These are phyloP conservation scores for Agrypnia vestita DNA, from an alignment of 1,140 invertebrate genomes.

Conservation along the genomic window DNA sequence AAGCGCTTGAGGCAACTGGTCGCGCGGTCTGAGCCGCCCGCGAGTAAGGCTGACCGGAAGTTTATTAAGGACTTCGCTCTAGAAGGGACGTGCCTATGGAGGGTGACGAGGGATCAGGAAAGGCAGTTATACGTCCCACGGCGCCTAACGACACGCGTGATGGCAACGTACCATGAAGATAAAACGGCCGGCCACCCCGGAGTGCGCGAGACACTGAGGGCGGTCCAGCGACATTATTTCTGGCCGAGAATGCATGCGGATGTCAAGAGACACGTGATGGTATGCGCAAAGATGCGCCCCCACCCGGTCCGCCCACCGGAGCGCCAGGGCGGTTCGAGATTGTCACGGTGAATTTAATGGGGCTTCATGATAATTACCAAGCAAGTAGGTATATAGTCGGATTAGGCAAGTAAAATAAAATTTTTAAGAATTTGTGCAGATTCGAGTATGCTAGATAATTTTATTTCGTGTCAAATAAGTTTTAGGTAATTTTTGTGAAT, in stretches of 20 bases:
- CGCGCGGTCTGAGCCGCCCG: background rate
- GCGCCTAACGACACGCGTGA: background rate
- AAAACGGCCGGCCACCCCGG: slow-evolving; percentile 1
- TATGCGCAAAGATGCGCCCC: background rate
- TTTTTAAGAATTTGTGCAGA: no score
- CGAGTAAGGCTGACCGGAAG: background rate
- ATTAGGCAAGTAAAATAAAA: no score
- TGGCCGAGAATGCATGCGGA: background rate
- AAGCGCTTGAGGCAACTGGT: background rate
- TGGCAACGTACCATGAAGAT: background rate
- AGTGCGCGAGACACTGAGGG: background rate
- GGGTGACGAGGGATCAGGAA: no score
- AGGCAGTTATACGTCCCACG: background rate
- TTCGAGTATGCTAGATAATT: no score
- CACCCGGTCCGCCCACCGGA: background rate
- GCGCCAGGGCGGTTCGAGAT: no score
- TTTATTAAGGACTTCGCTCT: background rate
- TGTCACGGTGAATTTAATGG: no score
- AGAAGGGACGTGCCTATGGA: background rate
- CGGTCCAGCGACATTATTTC: background rate
- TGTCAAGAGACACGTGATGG: background rate
- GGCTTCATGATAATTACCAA: no score
- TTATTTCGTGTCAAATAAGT: no score
- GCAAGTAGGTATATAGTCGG: no score
- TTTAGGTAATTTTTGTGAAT: no score